A percentile compares a stretch with the other conserved stretches of the same genome.
These are phyloP conservation scores for Ellobius talpinus DNA, from an alignment of 2,113 vertebrate genomes.

Conservation along the genomic window DNA sequence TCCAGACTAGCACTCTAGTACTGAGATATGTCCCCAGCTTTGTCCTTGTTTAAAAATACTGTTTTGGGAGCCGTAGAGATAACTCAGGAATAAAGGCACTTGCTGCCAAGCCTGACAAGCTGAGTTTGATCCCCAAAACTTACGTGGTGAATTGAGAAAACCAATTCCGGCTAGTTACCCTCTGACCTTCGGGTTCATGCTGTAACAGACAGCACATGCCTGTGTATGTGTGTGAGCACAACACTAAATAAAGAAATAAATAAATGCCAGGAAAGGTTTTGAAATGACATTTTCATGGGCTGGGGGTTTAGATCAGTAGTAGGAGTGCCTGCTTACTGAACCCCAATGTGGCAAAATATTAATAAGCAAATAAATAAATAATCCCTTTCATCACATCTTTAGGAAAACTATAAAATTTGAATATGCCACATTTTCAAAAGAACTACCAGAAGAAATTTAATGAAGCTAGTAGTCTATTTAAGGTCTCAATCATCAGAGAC, in stretches of 20 bases:
- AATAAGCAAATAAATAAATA: conserved; percentile 22
- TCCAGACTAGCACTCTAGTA: not conserved
- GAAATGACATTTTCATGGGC: not conserved
- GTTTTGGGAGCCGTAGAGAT: not conserved
- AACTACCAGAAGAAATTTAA: conserved; percentile 60
- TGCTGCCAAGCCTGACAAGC: not conserved
- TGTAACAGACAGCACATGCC: not conserved
- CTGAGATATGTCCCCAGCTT: not conserved
- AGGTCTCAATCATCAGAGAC: conserved; percentile 64
- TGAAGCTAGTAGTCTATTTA: conserved; percentile 57
- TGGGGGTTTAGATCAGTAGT: not conserved
- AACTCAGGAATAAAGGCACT: not conserved
- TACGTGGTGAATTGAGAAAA: not conserved
- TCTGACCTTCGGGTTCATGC: not conserved
- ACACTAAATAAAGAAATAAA: not conserved
- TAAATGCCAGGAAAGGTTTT: not conserved
- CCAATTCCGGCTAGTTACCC: not conserved
- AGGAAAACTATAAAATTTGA: conserved; percentile 64
- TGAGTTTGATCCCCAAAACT: not conserved
- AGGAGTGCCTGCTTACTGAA: not conserved
- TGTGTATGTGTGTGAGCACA: not conserved
- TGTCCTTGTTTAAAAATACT: conserved; percentile 25
- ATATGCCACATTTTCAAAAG: conserved; percentile 52
- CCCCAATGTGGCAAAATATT: not conserved
- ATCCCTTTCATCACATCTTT: conserved; percentile 50